Evolutionary conservation across 2,888 invertebrate species (phyloP).

Genomic region (Stomorhina lunata): DNA sequence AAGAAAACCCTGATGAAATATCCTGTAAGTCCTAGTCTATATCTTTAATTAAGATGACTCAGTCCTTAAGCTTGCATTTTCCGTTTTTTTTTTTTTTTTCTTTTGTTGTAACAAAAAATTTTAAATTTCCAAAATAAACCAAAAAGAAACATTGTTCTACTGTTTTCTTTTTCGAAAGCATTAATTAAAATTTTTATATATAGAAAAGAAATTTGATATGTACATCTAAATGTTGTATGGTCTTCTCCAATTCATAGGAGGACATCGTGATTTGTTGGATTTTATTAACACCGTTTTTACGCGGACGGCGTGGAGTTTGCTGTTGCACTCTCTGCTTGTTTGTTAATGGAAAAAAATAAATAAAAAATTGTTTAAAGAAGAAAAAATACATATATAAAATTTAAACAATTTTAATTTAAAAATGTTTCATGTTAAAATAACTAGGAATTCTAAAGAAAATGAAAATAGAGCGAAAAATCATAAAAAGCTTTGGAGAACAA

Average conservation of each 20-base stretch:
- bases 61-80: slow-evolving; percentile 41
- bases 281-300: slow-evolving; percentile 73
- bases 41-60: no score
- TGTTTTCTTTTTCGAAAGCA: not conserved
- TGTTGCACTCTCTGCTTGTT: slow-evolving; percentile 68
- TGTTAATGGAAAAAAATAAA: slow-evolving; percentile 44
- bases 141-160: slow-evolving; percentile 13
- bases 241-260: slow-evolving; percentile 77
- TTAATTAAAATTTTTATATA: not conserved
- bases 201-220: slow-evolving; percentile 61
- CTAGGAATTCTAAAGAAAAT: not conserved
- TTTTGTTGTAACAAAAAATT: no score
- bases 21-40: no score
- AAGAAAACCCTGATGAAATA: no score
- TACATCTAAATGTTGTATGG: slow-evolving; percentile 77
- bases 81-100: no score
- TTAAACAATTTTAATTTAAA: slow-evolving; percentile 17
- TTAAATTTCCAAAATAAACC: not conserved
- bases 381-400: slow-evolving; percentile 37
- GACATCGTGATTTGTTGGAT: slow-evolving; percentile 71
- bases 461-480: no score
- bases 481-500: no score
- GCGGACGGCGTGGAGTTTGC: slow-evolving; percentile 67
- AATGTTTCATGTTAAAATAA: not conserved
- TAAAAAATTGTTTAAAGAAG: slow-evolving; percentile 66